These are phyloP conservation scores for Heterohyrax brucei DNA, from an alignment of 2,797 vertebrate genomes.

Conservation along the genomic window DNA sequence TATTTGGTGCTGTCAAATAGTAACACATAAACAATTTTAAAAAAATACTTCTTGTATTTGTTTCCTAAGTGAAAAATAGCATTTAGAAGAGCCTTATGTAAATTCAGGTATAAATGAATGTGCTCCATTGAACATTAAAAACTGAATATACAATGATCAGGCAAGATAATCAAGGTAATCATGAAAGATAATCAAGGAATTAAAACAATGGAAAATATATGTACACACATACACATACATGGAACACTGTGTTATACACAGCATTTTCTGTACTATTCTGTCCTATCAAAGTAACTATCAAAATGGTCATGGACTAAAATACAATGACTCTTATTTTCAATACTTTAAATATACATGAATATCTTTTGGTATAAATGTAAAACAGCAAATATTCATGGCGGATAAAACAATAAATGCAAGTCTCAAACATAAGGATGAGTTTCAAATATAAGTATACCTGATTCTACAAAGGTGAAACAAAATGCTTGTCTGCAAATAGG, in stretches of 20 bases:
- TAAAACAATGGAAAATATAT: background rate
- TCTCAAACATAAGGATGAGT: background rate
- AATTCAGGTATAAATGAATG: conserved; percentile 17
- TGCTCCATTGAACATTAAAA: background rate
- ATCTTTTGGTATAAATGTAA: background rate
- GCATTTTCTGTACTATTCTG: background rate
- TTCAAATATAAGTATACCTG: background rate
- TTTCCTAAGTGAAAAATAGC: conserved; percentile 26
- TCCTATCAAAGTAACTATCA: conserved; percentile 31
- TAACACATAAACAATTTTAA: background rate
- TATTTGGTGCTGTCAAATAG: background rate
- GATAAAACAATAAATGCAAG: conserved; percentile 22
- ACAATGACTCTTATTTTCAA: background rate
- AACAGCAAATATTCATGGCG: background rate
- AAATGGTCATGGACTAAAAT: background rate
- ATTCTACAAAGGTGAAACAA: background rate
- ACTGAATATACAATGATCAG: background rate
- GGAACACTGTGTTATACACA: background rate
- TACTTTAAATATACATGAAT: background rate
- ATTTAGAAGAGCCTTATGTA: conserved; percentile 35
- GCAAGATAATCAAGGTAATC: background rate
- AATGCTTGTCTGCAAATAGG: background rate
- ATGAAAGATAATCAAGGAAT: background rate
- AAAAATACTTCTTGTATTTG: background rate
- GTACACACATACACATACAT: background rate